Conservation (phyloP, 2,797 vertebrate species). For the Typhlichthys eigenmanni region DNA sequence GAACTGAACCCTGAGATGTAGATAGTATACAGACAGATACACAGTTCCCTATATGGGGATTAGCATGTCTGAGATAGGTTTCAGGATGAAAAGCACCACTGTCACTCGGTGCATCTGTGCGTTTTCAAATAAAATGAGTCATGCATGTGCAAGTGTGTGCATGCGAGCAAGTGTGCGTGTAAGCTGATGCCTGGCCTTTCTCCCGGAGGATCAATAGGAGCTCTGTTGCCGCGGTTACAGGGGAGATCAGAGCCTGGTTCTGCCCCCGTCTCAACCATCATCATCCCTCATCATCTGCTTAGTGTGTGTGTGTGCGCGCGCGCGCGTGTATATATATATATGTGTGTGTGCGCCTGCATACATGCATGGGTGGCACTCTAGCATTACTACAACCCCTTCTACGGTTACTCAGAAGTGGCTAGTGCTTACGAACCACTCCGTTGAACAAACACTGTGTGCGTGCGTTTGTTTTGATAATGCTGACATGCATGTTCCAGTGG, state of each 20-base stretch:
- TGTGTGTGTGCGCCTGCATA: constrained; percentile 4
- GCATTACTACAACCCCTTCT: background rate
- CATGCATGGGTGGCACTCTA: constrained; percentile 10
- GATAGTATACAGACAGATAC: no score
- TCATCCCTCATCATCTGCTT: constrained; percentile 64
- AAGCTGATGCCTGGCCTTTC: constrained; percentile 65
- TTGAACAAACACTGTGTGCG: constrained; percentile 4
- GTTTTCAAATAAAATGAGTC: no score
- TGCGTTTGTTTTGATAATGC: constrained; percentile 2
- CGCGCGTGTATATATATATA: constrained; percentile 10
- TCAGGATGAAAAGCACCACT: background rate
- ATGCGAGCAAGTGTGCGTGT: constrained; percentile 35
- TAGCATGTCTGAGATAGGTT: background rate
- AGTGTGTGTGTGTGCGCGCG: constrained; percentile 16
- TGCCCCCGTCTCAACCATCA: constrained; percentile 68
- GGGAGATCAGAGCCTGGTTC: constrained; percentile 77
- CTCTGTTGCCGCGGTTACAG: constrained; percentile 76
- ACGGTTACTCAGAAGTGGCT: background rate
- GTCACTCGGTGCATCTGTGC: constrained; percentile 9
- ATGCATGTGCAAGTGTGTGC: constrained; percentile 24
- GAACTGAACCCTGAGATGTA: no score
- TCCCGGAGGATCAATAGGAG: constrained; percentile 75
- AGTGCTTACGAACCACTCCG: no score
- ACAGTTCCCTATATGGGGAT: background rate
- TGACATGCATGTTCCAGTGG: background rate